A percentile compares a stretch with the other conserved stretches of the same genome.
These are phyloP conservation scores for Thunnus albacares DNA, from an alignment of 2,797 vertebrate genomes.

Conservation along the genomic window DNA sequence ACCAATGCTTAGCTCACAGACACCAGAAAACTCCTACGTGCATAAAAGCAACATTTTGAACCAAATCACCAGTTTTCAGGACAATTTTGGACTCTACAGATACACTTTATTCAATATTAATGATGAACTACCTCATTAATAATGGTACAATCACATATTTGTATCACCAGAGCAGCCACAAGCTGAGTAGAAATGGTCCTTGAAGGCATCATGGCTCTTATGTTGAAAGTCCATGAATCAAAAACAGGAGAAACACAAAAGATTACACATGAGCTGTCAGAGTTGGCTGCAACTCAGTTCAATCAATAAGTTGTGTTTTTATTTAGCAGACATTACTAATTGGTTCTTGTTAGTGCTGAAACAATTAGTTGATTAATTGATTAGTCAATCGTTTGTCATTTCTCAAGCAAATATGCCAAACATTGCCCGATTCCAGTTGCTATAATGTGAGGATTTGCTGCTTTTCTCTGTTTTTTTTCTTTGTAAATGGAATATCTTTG, in stretches of 20 bases:
- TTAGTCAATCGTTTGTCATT: too few species aligned
- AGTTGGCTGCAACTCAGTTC: too few species aligned
- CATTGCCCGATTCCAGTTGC: neutral
- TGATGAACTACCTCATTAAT: too few species aligned
- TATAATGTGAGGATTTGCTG: slow-evolving; percentile 6
- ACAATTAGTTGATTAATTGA: too few species aligned
- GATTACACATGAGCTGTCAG: neutral
- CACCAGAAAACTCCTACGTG: too few species aligned
- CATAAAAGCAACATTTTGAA: neutral
- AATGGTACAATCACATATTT: too few species aligned
- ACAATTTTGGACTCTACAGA: neutral
- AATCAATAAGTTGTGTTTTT: too few species aligned
- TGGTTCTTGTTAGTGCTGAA: too few species aligned
- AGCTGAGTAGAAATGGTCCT: neutral
- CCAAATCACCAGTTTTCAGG: neutral
- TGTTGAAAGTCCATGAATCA: neutral
- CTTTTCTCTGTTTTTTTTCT: neutral
- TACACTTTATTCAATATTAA: too few species aligned
- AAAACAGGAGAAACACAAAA: neutral
- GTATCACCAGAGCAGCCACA: neutral
- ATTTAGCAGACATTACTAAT: too few species aligned
- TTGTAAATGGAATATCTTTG: neutral
- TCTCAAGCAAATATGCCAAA: too few species aligned
- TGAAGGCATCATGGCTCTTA: neutral
- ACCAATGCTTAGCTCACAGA: too few species aligned